Conservation (phyloP, 1,140 invertebrate genomes). For the Paracyclopina nana region DNA sequence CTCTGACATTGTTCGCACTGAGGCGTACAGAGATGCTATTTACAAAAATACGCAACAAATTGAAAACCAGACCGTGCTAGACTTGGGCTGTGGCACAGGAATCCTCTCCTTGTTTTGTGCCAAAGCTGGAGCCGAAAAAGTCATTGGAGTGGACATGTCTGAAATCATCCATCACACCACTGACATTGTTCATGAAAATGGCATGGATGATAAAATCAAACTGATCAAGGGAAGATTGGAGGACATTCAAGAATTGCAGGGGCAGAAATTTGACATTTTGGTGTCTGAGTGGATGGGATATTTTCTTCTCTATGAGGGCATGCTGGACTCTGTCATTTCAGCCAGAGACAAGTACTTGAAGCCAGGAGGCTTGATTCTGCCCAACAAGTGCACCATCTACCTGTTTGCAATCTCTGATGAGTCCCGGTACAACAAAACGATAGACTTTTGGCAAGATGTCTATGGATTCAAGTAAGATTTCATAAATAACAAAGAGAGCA, state of each 20-base stretch:
- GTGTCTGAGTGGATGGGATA: conserved; percentile 99
- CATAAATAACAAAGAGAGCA: too few relatives aligned
- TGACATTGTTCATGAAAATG: conserved; percentile 39
- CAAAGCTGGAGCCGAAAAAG: conserved; percentile 71
- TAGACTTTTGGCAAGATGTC: conserved; percentile 84
- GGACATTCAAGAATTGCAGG: conserved; percentile 50
- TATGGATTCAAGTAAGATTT: conserved; percentile 95
- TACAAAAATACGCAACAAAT: conserved; percentile 43
- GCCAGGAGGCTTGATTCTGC: conserved; percentile 54
- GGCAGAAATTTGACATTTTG: conserved; percentile 77
- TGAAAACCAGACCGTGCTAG: conserved; percentile 55
- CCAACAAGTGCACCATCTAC: conserved; percentile 71
- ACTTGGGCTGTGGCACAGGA: conserved; percentile 89
- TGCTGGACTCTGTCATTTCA: conserved; percentile 76
- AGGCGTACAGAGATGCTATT: conserved; percentile 83
- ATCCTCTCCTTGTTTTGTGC: conserved; percentile 92
- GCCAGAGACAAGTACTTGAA: conserved; percentile 81
- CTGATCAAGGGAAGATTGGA: conserved; percentile 74
- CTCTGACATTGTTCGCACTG: conserved; percentile 66
- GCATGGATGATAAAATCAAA: conserved; percentile 46
- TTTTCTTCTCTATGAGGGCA: conserved; percentile 91
- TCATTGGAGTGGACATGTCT: conserved; percentile 82
- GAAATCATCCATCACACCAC: conserved; percentile 66
- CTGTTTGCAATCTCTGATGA: conserved; percentile 70
- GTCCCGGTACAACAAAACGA: conserved; percentile 45